These are phyloP conservation scores for Girardinus metallicus DNA, from an alignment of 2,797 vertebrate genomes.

Conservation along the genomic window DNA sequence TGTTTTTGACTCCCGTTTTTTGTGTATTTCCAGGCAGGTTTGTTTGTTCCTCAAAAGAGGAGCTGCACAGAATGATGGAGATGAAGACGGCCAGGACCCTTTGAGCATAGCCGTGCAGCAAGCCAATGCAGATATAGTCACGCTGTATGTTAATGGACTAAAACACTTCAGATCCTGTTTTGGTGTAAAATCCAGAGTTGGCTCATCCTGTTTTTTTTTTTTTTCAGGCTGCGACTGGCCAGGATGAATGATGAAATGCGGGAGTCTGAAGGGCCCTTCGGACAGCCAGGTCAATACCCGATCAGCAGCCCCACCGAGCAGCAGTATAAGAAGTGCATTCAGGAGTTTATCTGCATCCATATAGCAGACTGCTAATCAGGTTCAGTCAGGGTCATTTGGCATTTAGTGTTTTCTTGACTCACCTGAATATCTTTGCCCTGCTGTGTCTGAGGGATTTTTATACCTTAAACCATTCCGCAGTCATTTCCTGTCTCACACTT, in stretches of 20 bases:
- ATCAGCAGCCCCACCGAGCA: constrained; percentile 95
- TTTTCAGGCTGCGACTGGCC: constrained; percentile 90
- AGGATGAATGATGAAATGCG: constrained; percentile 99
- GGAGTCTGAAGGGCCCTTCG: constrained; percentile 91
- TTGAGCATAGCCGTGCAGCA: constrained; percentile 93
- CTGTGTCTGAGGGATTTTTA: constrained; percentile 8
- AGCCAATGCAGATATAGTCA: constrained; percentile 97
- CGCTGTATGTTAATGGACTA: constrained; percentile 82
- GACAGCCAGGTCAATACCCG: constrained; percentile 91
- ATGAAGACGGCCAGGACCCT: constrained; percentile 92
- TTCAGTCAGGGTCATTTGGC: constrained; percentile 23
- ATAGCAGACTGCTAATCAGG: constrained; percentile 89
- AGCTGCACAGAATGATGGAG: constrained; percentile 89
- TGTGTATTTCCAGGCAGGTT: constrained; percentile 86
- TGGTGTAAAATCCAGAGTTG: not conserved
- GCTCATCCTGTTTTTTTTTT: not conserved
- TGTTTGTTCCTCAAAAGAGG: constrained; percentile 96
- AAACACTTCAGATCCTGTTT: not conserved
- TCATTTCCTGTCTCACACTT: constrained; percentile 54
- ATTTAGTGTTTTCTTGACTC: constrained; percentile 21
- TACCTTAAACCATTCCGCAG: constrained; percentile 13
- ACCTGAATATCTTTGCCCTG: constrained; percentile 20
- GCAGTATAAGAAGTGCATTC: constrained; percentile 96
- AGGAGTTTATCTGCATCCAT: constrained; percentile 96
- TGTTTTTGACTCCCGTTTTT: not conserved